A percentile compares a stretch with the other conserved stretches of the same genome.
These are phyloP conservation scores for Palythoa grandis DNA, from an alignment of 92 coral and sea anemone genomes.

Conservation along the genomic window DNA sequence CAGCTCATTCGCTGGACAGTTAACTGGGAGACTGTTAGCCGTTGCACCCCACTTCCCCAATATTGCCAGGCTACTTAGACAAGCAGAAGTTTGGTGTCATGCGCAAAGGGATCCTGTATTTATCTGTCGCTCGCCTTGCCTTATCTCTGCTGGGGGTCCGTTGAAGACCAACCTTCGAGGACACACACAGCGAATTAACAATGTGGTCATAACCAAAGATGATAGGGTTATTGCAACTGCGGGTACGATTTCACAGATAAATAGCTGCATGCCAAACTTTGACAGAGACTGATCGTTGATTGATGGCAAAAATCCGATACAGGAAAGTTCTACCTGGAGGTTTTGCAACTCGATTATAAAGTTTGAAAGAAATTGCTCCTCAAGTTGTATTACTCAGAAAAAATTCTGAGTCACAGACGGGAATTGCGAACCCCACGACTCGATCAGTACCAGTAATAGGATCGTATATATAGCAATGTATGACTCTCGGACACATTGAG, in stretches of 20 bases:
- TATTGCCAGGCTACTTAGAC: conserved; percentile 63
- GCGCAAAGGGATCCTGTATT: conserved; percentile 69
- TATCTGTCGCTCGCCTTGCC: conserved; percentile 75
- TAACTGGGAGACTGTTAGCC: conserved; percentile 74
- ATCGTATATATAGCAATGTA: too few relatives aligned
- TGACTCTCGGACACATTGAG: too few relatives aligned
- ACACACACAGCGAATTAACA: conserved; percentile 80
- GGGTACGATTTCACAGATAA: background rate
- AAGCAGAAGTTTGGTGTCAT: conserved; percentile 79
- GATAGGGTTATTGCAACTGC: conserved; percentile 72
- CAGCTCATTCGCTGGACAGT: conserved; percentile 74
- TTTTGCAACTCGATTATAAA: too few relatives aligned
- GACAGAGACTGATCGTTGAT: background rate
- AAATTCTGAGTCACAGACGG: too few relatives aligned
- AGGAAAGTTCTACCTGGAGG: too few relatives aligned
- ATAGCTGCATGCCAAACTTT: background rate
- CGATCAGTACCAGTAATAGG: too few relatives aligned
- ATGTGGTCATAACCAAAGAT: conserved; percentile 70
- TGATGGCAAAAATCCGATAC: too few relatives aligned
- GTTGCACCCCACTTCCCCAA: conserved; percentile 66
- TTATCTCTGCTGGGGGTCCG: conserved; percentile 88
- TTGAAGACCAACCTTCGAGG: conserved; percentile 85
- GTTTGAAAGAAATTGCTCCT: too few relatives aligned
- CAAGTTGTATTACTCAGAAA: too few relatives aligned
- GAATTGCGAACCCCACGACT: too few relatives aligned